A percentile compares a stretch with the other conserved stretches of the same genome.
These are phyloP conservation scores for Discoglossus pictus DNA, from an alignment of 2,797 vertebrate species.

Conservation along the genomic window DNA sequence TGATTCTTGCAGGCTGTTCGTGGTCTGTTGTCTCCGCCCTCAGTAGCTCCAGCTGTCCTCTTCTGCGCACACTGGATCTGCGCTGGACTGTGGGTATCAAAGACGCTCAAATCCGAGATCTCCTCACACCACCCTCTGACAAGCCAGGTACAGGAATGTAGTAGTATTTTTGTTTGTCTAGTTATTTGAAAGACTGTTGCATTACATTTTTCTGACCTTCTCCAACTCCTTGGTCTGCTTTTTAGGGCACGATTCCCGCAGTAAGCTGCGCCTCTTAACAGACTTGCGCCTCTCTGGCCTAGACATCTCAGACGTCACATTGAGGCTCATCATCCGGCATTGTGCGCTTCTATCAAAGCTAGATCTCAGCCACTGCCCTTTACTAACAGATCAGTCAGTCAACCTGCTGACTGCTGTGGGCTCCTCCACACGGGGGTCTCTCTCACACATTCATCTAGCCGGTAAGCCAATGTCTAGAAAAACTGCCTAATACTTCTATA, in stretches of 20 bases:
- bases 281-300: slow-evolving; percentile 91
- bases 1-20: slow-evolving; percentile 91
- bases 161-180: no score
- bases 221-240: no score
- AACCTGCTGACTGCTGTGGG: slow-evolving; percentile 95
- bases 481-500: no score
- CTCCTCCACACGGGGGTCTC: slow-evolving; percentile 93
- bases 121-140: slow-evolving; percentile 87
- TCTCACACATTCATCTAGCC: slow-evolving; percentile 92
- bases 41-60: slow-evolving; percentile 92
- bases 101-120: slow-evolving; percentile 92
- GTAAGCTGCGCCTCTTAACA: slow-evolving; percentile 91
- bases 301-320: slow-evolving; percentile 91
- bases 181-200: no score
- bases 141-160: slow-evolving; percentile 76
- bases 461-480: no score
- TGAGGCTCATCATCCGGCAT: slow-evolving; percentile 94
- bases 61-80: slow-evolving; percentile 93
- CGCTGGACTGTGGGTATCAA: slow-evolving; percentile 93
- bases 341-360: slow-evolving; percentile 94
- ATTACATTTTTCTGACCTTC: no score
- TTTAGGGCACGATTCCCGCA: slow-evolving; percentile 93
- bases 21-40: slow-evolving; percentile 94
- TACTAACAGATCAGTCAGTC: slow-evolving; percentile 90
- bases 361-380: slow-evolving; percentile 93